A percentile compares a stretch with the other conserved stretches of the same genome.
phyloP scores from a whole-genome alignment of 2,797 vertebrate genomes.

The Acestrorhynchus altus region DNA sequence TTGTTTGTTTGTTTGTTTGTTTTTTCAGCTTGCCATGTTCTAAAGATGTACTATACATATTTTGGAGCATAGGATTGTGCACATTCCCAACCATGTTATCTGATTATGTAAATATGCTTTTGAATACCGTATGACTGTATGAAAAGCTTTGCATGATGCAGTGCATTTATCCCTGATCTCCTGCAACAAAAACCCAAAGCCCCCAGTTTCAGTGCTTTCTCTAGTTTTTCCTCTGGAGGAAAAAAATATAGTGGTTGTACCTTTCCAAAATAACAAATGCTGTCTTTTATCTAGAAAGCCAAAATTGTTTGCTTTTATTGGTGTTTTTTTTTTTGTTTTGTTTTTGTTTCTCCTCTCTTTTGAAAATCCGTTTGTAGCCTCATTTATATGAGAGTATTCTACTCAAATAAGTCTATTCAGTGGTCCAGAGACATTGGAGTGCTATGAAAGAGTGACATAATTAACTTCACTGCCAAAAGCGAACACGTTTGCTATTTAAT shows the following conservation, averaged over 20 bases:
- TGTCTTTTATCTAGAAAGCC: slow-evolving; percentile 2
- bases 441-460: slow-evolving; percentile 24
- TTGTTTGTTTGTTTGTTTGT: not conserved
- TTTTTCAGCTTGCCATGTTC: not conserved
- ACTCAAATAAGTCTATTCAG: slow-evolving; percentile 13
- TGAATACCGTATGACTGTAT: slow-evolving; percentile 6
- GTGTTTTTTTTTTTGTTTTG: not conserved
- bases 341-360: no score
- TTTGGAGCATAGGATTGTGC: slow-evolving; percentile 13
- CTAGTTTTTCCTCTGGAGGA: not conserved
- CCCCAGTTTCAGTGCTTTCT: slow-evolving; percentile 7
- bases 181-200: slow-evolving; percentile 16
- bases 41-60: not conserved
- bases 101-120: slow-evolving; percentile 31
- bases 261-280: not conserved
- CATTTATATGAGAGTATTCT: slow-evolving; percentile 3
- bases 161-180: slow-evolving; percentile 10
- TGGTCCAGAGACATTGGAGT: slow-evolving; percentile 34
- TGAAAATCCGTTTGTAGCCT: not conserved
- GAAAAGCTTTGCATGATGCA: slow-evolving; percentile 5
- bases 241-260: not conserved
- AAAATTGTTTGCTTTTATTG: not conserved
- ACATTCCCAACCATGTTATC: slow-evolving; percentile 22
- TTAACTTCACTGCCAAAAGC: slow-evolving; percentile 31
- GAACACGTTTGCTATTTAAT: slow-evolving; percentile 26